Conservation (phyloP, 64 coral and sea anemone genomes). For the Montipora cactus region DNA sequence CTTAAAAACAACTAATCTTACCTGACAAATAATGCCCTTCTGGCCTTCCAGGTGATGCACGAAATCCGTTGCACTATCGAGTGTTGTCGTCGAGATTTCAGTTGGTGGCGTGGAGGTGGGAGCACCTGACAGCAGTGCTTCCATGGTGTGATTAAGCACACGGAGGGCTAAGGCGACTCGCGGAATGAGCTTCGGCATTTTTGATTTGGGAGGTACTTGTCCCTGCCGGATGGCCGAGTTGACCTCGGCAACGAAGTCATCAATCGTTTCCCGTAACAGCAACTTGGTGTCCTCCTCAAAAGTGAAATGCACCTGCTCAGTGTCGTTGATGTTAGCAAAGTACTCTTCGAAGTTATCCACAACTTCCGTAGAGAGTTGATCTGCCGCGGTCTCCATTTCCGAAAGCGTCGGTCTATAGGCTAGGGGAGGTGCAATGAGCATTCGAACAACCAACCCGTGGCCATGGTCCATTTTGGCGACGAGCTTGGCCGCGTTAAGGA, state of each 20-base stretch:
- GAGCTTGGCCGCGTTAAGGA: slow-evolving; percentile 28
- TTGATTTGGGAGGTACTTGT: slow-evolving; percentile 52
- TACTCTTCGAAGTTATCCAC: no score
- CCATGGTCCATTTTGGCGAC: slow-evolving; percentile 44
- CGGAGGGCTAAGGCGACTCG: slow-evolving; percentile 45
- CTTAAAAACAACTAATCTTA: no score
- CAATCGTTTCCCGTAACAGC: slow-evolving; percentile 26
- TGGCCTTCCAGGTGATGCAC: no score
- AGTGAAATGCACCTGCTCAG: no score
- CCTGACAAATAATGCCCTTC: no score
- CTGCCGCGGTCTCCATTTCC: no score
- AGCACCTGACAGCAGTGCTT: neutral
- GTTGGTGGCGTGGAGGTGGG: no score
- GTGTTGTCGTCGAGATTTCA: no score
- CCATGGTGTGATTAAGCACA: slow-evolving; percentile 57
- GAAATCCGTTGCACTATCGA: no score
- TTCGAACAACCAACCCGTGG: slow-evolving; percentile 27
- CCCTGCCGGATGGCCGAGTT: slow-evolving; percentile 58
- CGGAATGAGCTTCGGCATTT: slow-evolving; percentile 54
- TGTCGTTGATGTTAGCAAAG: no score
- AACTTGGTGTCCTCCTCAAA: neutral
- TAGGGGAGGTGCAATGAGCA: slow-evolving; percentile 22
- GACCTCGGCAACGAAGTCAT: slow-evolving; percentile 37
- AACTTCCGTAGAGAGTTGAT: no score
- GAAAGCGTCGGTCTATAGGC: slow-evolving; percentile 2